Percentiles rank a stretch among this genome's conserved stretches.
These are phyloP conservation scores for Chaetops frenatus DNA, from an alignment of 2,113 vertebrate species.

Conservation along the genomic window DNA sequence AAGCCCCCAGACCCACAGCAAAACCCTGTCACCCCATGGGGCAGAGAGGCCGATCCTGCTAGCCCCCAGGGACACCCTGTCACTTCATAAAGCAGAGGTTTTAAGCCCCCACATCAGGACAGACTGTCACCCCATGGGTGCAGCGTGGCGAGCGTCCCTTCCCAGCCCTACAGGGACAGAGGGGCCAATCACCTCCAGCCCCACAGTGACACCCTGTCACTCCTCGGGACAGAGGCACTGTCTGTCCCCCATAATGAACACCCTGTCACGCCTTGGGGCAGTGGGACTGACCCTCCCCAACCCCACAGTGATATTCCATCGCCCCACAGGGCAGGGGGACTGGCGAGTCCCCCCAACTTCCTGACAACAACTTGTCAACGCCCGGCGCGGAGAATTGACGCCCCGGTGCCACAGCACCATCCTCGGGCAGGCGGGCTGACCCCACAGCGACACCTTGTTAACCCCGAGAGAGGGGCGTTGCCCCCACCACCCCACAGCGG, in stretches of 20 bases:
- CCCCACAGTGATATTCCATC: rapidly evolving
- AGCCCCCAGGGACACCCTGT: not conserved
- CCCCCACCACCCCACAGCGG: no score
- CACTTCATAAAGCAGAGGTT: not conserved
- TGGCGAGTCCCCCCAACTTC: not conserved
- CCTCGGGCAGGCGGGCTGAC: not conserved
- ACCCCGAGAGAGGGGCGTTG: not conserved
- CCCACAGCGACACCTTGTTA: not conserved
- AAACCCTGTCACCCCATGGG: not conserved
- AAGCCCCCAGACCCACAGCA: not conserved
- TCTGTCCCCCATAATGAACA: no score
- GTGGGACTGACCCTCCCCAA: not conserved
- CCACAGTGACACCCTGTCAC: not conserved
- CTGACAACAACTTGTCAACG: no score
- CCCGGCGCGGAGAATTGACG: not conserved
- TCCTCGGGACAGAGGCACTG: rapidly evolving
- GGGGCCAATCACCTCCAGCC: not conserved
- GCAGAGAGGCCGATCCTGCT: rapidly evolving
- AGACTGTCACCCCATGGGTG: no score
- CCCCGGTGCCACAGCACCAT: not conserved
- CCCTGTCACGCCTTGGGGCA: no score
- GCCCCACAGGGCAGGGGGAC: rapidly evolving
- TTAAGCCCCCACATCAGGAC: not conserved
- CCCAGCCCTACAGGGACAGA: not conserved
- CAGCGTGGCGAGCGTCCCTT: not conserved